Evolutionary conservation across 2,888 invertebrate genomes (phyloP).

Genomic region (Caenorhabditis macrosperma): DNA sequence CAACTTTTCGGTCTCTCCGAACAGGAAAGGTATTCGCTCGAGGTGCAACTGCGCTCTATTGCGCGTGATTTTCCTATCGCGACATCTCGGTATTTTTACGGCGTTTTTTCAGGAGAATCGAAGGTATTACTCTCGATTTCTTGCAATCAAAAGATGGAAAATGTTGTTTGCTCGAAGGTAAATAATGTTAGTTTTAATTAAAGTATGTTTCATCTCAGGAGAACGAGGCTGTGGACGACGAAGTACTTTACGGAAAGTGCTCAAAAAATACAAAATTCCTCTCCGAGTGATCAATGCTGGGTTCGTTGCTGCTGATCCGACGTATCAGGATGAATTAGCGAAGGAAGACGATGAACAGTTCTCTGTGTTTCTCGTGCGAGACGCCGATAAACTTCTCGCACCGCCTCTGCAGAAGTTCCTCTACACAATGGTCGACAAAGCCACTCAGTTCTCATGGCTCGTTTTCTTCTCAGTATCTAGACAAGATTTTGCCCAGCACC

Average conservation of each 20-base stretch:
- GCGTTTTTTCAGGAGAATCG: conserved; percentile 34
- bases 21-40: conserved; percentile 39
- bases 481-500: conserved; percentile 51
- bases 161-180: conserved; percentile 56
- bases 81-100: neutral
- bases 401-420: conserved; percentile 55
- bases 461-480: conserved; percentile 52
- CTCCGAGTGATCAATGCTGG: conserved; percentile 55
- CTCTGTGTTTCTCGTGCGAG: conserved; percentile 47
- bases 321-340: conserved; percentile 41
- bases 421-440: conserved; percentile 58
- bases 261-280: conserved; percentile 11
- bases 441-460: conserved; percentile 52
- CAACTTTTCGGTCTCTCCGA: conserved; percentile 36
- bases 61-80: neutral
- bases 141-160: conserved; percentile 46
- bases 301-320: conserved; percentile 49
- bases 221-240: conserved; percentile 49
- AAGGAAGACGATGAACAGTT: conserved; percentile 41
- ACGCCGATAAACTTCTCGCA: conserved; percentile 50
- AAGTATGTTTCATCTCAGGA: conserved; percentile 13
- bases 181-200: neutral
- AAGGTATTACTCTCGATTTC: conserved; percentile 49
- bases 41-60: neutral
- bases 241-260: conserved; percentile 37